A percentile compares a stretch with the other conserved stretches of the same genome.
Evolutionary conservation across 1,140 invertebrate species (phyloP).

Genomic region (Drosophila nebulosa): DNA sequence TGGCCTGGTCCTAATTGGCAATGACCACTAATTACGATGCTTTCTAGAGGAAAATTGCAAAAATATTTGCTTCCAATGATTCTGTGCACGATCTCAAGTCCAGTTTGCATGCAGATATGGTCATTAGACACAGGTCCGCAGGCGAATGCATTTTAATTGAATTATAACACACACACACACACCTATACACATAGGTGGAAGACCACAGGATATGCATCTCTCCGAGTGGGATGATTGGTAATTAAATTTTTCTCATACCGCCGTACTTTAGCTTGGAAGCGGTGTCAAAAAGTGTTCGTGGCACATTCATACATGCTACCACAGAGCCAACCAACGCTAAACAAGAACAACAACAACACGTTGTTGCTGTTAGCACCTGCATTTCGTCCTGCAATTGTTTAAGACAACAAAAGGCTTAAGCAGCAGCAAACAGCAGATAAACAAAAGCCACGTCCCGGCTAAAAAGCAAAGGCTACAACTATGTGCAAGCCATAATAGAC

Average conservation of each 20-base stretch:
- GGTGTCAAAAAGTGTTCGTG: background rate
- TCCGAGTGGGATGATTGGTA: conserved; percentile 16
- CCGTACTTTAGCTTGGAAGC: too few species aligned
- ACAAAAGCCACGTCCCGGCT: conserved; percentile 32
- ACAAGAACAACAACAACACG: conserved; percentile 15
- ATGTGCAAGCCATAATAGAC: conserved; percentile 44
- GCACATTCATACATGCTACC: background rate
- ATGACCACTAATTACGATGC: conserved; percentile 41
- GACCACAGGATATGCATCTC: background rate
- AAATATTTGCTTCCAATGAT: conserved; percentile 26
- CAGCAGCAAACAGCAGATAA: conserved; percentile 22
- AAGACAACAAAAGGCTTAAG: conserved; percentile 61
- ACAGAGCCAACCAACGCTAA: background rate
- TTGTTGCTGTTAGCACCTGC: conserved; percentile 43
- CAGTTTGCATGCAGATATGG: conserved; percentile 1
- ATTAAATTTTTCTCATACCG: conserved; percentile 25
- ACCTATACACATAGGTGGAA: background rate
- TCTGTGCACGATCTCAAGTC: background rate
- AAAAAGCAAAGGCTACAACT: conserved; percentile 23
- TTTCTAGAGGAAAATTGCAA: conserved; percentile 28
- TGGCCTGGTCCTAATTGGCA: conserved; percentile 55
- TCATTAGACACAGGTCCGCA: conserved; percentile 46
- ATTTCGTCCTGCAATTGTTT: conserved; percentile 40
- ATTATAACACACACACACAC: conserved; percentile 13
- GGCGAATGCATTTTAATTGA: conserved; percentile 46